phyloP scores from a whole-genome alignment of 2,797 vertebrate species.

The Artibeus lituratus region DNA sequence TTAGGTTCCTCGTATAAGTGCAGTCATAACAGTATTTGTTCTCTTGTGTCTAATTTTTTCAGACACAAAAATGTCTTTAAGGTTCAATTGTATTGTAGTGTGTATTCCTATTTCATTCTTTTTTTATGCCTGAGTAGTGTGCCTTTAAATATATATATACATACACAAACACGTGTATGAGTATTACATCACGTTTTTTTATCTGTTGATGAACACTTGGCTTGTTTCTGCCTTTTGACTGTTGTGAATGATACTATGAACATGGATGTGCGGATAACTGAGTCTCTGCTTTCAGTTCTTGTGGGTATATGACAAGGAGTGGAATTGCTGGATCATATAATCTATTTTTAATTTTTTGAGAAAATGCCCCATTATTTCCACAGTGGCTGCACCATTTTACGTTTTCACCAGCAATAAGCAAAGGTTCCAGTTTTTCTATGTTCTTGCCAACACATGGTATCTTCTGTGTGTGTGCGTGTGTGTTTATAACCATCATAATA shows the following conservation, averaged over 20 bases:
- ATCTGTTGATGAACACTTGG: not conserved
- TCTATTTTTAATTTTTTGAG: not conserved
- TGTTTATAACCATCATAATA: not conserved
- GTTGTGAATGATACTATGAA: no score
- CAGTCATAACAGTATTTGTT: not conserved
- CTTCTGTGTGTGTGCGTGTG: not conserved
- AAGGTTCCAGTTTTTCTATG: not conserved
- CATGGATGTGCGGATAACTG: no score
- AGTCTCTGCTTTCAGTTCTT: no score
- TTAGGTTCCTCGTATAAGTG: not conserved
- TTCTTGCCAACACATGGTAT: not conserved
- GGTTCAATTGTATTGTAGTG: not conserved
- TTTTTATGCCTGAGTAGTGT: not conserved
- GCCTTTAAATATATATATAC: not conserved
- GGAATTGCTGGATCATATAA: not conserved
- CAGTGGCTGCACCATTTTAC: not conserved
- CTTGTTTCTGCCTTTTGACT: not conserved
- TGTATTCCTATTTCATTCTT: not conserved
- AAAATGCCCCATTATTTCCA: not conserved
- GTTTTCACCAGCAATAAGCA: not conserved
- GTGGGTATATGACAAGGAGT: no score
- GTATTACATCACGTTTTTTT: not conserved
- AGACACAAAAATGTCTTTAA: not conserved
- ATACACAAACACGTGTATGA: accelerated
- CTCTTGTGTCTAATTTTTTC: not conserved